Percentiles rank a stretch among this genome's conserved stretches.
phyloP scores from a whole-genome alignment of 2,888 invertebrate species.

The Drosophila dives region DNA sequence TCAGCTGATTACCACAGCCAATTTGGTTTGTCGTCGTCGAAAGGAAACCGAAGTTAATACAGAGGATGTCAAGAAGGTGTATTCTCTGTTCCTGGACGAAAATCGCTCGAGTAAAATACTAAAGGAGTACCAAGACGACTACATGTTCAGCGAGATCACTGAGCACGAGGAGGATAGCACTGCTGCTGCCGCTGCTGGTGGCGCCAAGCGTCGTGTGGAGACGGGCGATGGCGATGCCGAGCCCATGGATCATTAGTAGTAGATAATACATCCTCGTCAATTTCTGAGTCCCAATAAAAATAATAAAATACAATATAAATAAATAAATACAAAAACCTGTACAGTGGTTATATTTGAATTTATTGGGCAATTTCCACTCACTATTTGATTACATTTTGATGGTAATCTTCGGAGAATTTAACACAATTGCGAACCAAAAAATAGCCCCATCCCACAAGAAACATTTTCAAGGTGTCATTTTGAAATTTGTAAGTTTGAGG shows the following conservation, averaged over 20 bases:
- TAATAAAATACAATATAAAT: too few relatives aligned
- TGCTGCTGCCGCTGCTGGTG: slow-evolving; percentile 29
- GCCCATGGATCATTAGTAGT: slow-evolving; percentile 82
- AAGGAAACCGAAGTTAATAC: slow-evolving; percentile 93
- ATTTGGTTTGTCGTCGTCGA: slow-evolving; percentile 95
- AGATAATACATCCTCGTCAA: slow-evolving; percentile 47
- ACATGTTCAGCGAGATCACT: slow-evolving; percentile 92
- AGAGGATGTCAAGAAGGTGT: slow-evolving; percentile 97
- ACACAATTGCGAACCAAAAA: too few relatives aligned
- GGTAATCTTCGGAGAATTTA: not conserved
- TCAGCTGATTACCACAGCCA: slow-evolving; percentile 97
- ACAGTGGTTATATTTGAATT: not conserved
- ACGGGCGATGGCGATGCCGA: slow-evolving; percentile 70
- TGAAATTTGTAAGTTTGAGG: not conserved
- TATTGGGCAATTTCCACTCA: not conserved
- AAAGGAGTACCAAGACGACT: slow-evolving; percentile 97
- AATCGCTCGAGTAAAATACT: slow-evolving; percentile 96
- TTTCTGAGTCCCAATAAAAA: slow-evolving; percentile 53
- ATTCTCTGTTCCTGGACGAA: slow-evolving; percentile 97
- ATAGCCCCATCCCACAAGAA: not conserved
- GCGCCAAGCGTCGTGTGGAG: slow-evolving; percentile 67
- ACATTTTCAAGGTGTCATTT: not conserved
- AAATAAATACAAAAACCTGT: too few relatives aligned
- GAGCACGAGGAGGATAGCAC: slow-evolving; percentile 70
- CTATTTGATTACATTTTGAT: not conserved